phyloP scores from a whole-genome alignment of 1,140 invertebrate genomes.

The Tetramorium parvispinum region DNA sequence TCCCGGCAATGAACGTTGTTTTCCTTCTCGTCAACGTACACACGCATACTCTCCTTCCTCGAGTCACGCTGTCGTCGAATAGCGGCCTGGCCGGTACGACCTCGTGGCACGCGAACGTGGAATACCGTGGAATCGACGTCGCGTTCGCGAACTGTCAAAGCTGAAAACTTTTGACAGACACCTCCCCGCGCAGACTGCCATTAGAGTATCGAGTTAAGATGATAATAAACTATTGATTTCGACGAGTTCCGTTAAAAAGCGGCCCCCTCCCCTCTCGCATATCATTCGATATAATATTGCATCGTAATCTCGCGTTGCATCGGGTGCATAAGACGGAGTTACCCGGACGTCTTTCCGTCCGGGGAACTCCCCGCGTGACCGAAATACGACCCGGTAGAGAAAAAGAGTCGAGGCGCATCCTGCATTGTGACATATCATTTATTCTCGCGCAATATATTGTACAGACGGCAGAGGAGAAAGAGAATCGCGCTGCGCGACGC shows the following conservation, averaged over 20 bases:
- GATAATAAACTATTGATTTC: conserved; percentile 28
- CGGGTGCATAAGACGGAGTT: not conserved
- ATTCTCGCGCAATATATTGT: not conserved
- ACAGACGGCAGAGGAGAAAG: not conserved
- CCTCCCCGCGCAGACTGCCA: conserved; percentile 77
- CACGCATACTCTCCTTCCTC: not conserved
- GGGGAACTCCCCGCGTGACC: no score
- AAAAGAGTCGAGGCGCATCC: not conserved
- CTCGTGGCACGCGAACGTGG: not conserved
- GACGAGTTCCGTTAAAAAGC: not conserved
- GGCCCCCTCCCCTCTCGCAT: not conserved
- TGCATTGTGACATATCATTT: conserved; percentile 39
- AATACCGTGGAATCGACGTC: not conserved
- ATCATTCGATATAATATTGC: conserved; percentile 16
- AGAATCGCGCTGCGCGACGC: not conserved
- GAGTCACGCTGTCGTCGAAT: not conserved
- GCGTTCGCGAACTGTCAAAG: conserved; percentile 34
- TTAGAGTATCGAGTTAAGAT: conserved; percentile 68
- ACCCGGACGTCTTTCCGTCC: not conserved
- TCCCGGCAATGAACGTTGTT: conserved; percentile 38
- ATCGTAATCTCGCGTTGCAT: not conserved
- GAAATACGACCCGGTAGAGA: not conserved
- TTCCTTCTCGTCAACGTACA: conserved; percentile 20
- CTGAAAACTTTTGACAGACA: conserved; percentile 54
- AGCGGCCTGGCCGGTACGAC: not conserved